Conservation (phyloP, 2,797 vertebrate genomes). For the Cyclopterus lumpus region DNA sequence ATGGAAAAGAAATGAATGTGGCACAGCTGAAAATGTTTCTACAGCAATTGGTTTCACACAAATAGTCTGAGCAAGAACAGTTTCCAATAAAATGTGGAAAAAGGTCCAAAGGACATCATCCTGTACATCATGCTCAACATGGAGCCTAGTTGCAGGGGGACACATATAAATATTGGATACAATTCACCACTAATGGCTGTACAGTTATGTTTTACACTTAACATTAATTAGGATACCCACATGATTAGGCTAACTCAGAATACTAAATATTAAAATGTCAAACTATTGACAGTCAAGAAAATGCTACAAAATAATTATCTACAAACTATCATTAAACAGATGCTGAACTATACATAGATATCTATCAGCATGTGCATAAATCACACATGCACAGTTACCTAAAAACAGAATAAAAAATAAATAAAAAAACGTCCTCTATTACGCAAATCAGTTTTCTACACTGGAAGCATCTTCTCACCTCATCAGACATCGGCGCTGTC, state of each 20-base stretch:
- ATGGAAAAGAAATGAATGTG: slow-evolving; percentile 32
- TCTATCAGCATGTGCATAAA: not conserved
- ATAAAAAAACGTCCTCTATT: slow-evolving; percentile 13
- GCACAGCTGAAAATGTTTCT: slow-evolving; percentile 33
- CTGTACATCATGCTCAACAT: not conserved
- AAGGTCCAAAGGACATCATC: not conserved
- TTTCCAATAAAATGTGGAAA: not conserved
- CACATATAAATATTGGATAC: not conserved
- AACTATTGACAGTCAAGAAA: not conserved
- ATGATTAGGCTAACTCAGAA: not conserved
- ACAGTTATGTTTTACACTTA: not conserved
- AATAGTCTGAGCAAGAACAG: slow-evolving; percentile 1
- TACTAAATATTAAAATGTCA: too few relatives aligned
- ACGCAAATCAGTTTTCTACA: slow-evolving; percentile 40
- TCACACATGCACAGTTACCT: not conserved
- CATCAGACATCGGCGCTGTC: slow-evolving; percentile 48
- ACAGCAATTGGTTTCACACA: slow-evolving; percentile 22
- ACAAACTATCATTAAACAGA: not conserved
- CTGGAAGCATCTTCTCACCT: slow-evolving; percentile 44
- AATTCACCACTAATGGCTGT: not conserved
- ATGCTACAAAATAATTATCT: not conserved
- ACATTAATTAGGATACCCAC: not conserved
- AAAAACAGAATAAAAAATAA: too few relatives aligned
- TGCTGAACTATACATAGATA: not conserved
- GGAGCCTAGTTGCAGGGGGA: not conserved